Conservation (phyloP, 2,113 vertebrate genomes). For the Raja brachyura region DNA sequence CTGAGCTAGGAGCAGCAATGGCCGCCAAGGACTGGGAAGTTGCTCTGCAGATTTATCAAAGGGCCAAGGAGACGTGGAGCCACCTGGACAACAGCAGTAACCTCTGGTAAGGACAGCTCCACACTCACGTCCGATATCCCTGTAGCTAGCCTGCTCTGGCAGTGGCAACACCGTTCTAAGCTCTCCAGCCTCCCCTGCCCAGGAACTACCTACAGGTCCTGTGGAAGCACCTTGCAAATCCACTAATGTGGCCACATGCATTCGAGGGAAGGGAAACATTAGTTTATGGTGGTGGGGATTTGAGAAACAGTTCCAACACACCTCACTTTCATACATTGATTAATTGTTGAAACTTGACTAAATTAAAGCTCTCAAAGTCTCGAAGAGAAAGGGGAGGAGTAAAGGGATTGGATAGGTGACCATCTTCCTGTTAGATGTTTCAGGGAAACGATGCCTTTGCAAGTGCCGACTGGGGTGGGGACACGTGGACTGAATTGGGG, state of each 20-base stretch:
- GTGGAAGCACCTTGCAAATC: not conserved
- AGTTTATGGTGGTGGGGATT: not conserved
- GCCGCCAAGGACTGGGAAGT: constrained; percentile 73
- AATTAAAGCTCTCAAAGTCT: not conserved
- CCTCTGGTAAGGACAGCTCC: constrained; percentile 60
- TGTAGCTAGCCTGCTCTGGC: no score
- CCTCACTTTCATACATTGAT: no score
- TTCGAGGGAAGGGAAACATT: not conserved
- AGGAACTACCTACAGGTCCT: not conserved
- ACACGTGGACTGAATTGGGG: not conserved
- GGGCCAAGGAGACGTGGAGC: constrained; percentile 66
- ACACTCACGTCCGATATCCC: not conserved
- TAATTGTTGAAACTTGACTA: no score
- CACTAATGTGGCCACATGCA: not conserved
- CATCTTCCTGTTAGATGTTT: no score
- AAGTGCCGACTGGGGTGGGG: not conserved
- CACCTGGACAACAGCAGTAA: constrained; percentile 58
- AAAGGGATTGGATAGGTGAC: no score
- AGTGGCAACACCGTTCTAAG: not conserved
- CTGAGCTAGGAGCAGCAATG: constrained; percentile 68
- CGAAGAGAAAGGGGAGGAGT: not conserved
- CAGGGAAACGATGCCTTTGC: no score
- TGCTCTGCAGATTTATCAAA: constrained; percentile 61
- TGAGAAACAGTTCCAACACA: not conserved
- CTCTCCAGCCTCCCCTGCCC: not conserved